Conservation (phyloP, 2,797 vertebrate genomes). For the Tamandua tetradactyla region DNA sequence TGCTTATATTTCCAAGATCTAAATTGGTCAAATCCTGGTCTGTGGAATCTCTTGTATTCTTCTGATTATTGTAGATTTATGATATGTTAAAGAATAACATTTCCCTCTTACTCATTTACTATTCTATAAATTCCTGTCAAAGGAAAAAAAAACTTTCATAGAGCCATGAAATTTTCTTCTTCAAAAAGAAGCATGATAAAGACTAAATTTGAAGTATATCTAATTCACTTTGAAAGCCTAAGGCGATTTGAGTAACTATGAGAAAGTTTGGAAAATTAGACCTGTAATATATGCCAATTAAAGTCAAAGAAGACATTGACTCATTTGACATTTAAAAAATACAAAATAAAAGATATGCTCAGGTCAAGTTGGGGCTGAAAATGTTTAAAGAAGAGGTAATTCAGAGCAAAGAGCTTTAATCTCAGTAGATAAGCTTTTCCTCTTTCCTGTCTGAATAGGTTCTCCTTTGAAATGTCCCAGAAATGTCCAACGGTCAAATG, state of each 20-base stretch:
- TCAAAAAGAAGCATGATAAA: slow-evolving; percentile 57
- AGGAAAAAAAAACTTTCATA: not conserved
- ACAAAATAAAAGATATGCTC: not conserved
- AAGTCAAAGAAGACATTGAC: slow-evolving; percentile 45
- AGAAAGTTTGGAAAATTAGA: slow-evolving; percentile 51
- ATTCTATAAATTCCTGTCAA: not conserved
- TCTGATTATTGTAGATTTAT: slow-evolving; percentile 11
- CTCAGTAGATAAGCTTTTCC: not conserved
- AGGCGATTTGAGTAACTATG: slow-evolving; percentile 37
- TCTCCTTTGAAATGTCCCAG: slow-evolving; percentile 11
- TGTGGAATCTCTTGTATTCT: not conserved
- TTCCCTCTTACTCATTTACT: not conserved
- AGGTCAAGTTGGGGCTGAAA: not conserved
- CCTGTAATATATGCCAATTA: slow-evolving; percentile 37
- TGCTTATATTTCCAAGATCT: not conserved
- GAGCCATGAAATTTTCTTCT: not conserved
- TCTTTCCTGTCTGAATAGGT: not conserved
- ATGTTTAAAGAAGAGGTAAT: not conserved
- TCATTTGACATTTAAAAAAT: slow-evolving; percentile 13
- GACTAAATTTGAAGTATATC: slow-evolving; percentile 38
- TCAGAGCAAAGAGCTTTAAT: slow-evolving; percentile 24
- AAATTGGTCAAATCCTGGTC: not conserved
- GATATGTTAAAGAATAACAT: not conserved
- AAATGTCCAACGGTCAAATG: not conserved
- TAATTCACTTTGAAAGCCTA: slow-evolving; percentile 36